Conservation (phyloP, 2,113 vertebrate genomes). For the Lophochroa leadbeateri region DNA sequence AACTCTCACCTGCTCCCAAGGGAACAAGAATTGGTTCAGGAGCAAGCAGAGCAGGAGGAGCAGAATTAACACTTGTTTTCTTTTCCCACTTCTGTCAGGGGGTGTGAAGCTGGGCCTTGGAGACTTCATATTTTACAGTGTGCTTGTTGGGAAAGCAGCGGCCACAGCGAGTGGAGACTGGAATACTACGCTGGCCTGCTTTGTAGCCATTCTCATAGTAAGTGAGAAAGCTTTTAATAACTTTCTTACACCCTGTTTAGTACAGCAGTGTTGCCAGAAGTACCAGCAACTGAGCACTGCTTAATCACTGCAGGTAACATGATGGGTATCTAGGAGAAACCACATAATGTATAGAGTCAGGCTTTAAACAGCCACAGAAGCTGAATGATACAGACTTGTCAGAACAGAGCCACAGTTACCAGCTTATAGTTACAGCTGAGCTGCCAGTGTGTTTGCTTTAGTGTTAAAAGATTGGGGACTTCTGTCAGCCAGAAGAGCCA, state of each 20-base stretch:
- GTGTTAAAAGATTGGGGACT: not conserved
- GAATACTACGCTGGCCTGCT: constrained; percentile 96
- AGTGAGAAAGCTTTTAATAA: constrained; percentile 63
- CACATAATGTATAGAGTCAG: not conserved
- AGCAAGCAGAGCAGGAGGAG: not conserved
- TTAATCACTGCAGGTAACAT: not conserved
- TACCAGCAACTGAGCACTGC: not conserved
- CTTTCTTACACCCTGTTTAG: not conserved
- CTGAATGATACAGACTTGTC: not conserved
- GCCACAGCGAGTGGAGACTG: constrained; percentile 92
- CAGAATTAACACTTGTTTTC: not conserved
- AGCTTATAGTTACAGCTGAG: not conserved
- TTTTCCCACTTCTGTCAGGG: constrained; percentile 70
- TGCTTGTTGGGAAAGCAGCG: constrained; percentile 95
- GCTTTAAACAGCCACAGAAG: not conserved
- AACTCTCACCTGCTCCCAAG: not conserved
- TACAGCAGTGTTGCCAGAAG: not conserved
- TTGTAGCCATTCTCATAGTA: constrained; percentile 97
- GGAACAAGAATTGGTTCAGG: not conserved
- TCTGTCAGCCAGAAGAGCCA: not conserved
- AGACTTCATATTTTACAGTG: constrained; percentile 99
- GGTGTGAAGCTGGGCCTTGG: constrained; percentile 97
- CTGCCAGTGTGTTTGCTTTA: not conserved
- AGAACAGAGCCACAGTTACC: not conserved
- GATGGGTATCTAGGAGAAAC: not conserved